Percentiles rank a stretch among this genome's conserved stretches.
phyloP scores from a whole-genome alignment of 2,113 vertebrate species.

The Suncus etruscus region DNA sequence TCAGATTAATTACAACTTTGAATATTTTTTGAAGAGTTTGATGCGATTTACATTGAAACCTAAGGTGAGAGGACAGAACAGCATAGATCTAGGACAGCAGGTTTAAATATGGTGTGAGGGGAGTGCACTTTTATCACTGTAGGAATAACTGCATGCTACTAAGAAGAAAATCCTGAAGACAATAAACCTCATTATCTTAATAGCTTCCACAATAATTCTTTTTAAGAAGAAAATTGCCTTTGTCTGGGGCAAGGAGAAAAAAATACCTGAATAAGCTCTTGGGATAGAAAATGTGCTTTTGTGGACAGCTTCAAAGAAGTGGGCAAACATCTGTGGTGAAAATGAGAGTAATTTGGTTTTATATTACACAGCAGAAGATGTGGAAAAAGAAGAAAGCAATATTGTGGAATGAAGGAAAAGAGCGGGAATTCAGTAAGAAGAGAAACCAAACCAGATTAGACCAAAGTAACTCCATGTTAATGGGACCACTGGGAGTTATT shows the following conservation, averaged over 20 bases:
- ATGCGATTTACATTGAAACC: slow-evolving; percentile 42
- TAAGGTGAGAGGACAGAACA: slow-evolving; percentile 29
- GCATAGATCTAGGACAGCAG: slow-evolving; percentile 36
- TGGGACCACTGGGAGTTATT: not conserved
- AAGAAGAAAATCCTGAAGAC: slow-evolving; percentile 49
- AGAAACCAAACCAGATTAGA: not conserved
- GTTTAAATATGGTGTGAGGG: not conserved
- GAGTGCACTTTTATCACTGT: slow-evolving; percentile 54
- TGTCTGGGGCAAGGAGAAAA: slow-evolving; percentile 54
- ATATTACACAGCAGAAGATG: slow-evolving; percentile 16
- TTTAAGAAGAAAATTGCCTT: slow-evolving; percentile 64
- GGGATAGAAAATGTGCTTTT: slow-evolving; percentile 42
- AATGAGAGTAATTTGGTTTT: slow-evolving; percentile 56
- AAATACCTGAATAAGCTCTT: slow-evolving; percentile 47
- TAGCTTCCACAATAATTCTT: slow-evolving; percentile 46
- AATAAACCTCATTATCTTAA: slow-evolving; percentile 59
- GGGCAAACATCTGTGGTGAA: slow-evolving; percentile 13
- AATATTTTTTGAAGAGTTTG: slow-evolving; percentile 35
- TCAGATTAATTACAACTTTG: slow-evolving; percentile 48
- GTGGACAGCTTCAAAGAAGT: slow-evolving; percentile 37
- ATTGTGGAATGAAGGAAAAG: not conserved
- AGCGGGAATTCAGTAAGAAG: not conserved
- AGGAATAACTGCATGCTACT: slow-evolving; percentile 43
- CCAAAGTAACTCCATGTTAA: fast-evolving
- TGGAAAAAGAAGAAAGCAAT: not conserved